Evolutionary conservation across 2,888 invertebrate genomes (phyloP), one percentile per base, ranked within the genome.

Genomic region (Eremobia ochroleuca): DNA sequence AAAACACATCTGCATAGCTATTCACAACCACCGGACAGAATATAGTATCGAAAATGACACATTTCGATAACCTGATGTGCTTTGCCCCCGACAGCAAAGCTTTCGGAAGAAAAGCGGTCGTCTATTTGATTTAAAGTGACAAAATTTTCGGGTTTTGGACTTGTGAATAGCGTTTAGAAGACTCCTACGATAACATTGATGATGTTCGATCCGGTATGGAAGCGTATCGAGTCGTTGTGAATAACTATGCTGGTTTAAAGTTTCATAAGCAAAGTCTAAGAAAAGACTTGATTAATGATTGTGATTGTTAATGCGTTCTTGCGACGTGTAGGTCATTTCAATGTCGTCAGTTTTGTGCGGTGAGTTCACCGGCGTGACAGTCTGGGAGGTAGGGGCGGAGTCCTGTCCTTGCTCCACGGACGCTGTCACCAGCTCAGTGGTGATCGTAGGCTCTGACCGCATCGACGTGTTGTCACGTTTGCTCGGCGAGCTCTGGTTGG

Each of bases 381-480:
- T 89, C 1, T 92, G 91, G 0, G 96, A 94, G 2, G 93, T 91
- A 3, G 94, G 93, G 0, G 92, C 91, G 15, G 95, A 94, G 80
- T 95, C 94, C 55, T 91, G 92, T 2, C 89, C 94, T 6, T 91
- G 94, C 77, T 95, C 95, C 59, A 95, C 90, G 4, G 95, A 92
- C 0, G 93, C 95, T 0, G 95, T 94, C 55, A 96, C 96, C 75
- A 96, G 88, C 80, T 96, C 96, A 15, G 96, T 96, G 69, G 94
- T 94, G 37, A 89, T 85, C 0, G 96, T 96, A 2, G 96, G 95
- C 62, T 96, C 96, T 0, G 96, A 96, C 58, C 88, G 89, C 37
- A 94, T 82, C 0, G 96, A 96, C 0, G 87, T 76, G 15, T 91
- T 93, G 85, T 96, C 96, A 6, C 90, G 91, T 79, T 93, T 94